phyloP scores from a whole-genome alignment of 2,113 vertebrate genomes.

The Daubentonia madagascariensis region DNA sequence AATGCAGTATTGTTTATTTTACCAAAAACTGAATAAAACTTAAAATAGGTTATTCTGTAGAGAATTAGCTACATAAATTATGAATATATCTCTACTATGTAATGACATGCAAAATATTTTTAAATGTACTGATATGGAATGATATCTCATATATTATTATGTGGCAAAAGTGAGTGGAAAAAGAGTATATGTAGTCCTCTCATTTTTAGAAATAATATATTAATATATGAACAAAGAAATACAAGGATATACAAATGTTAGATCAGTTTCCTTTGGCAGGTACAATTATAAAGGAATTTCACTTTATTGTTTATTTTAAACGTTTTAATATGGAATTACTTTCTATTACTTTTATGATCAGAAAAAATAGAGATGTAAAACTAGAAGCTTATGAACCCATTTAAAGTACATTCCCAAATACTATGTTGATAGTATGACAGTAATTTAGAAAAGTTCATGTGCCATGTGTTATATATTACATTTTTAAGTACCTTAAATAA shows the following conservation, averaged over 20 bases:
- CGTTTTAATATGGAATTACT: background rate
- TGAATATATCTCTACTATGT: background rate
- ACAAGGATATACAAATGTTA: background rate
- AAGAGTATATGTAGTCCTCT: background rate
- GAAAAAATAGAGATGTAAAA: background rate
- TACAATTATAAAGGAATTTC: background rate
- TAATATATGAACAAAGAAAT: background rate
- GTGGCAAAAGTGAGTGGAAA: background rate
- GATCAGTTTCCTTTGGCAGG: background rate
- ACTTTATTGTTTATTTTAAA: background rate
- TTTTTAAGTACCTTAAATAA: background rate
- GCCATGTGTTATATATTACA: background rate
- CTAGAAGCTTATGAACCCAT: background rate
- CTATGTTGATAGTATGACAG: background rate
- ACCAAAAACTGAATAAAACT: background rate
- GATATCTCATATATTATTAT: background rate
- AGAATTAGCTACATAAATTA: background rate
- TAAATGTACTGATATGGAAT: background rate
- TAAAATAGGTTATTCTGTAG: background rate
- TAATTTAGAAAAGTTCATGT: background rate
- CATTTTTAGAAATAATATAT: background rate
- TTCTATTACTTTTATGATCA: background rate
- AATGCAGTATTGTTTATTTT: background rate
- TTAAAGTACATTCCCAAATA: background rate
- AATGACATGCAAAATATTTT: background rate